phyloP scores from a whole-genome alignment of 2,888 invertebrate genomes.

The Phyto melanocephala region DNA sequence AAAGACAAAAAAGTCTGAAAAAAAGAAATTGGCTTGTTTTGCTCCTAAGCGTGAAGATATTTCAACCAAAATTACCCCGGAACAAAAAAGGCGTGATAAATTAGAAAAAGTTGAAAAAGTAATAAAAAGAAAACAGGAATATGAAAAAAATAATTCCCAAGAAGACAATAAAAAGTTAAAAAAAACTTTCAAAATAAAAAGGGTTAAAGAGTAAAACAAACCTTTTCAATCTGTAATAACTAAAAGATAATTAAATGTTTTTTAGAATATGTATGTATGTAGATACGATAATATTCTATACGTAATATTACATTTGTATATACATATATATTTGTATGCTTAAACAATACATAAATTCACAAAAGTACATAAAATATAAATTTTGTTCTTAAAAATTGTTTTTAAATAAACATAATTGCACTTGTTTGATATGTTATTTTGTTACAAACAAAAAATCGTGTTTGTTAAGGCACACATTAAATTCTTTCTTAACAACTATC shows the following conservation, averaged over 20 bases:
- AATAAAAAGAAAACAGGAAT: constrained; percentile 54
- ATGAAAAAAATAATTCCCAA: constrained; percentile 7
- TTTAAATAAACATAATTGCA: constrained; percentile 43
- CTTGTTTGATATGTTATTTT: constrained; percentile 56
- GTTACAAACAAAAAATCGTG: constrained; percentile 8
- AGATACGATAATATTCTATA: no score
- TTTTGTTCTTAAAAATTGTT: constrained; percentile 20
- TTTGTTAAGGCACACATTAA: constrained; percentile 52
- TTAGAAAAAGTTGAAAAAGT: constrained; percentile 65
- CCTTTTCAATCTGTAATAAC: no score
- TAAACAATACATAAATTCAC: neutral
- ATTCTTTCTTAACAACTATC: no score
- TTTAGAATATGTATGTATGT: no score
- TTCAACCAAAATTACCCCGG: constrained; percentile 79
- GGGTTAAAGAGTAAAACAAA: no score
- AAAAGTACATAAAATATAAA: constrained; percentile 25
- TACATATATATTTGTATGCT: constrained; percentile 8
- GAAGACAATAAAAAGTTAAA: constrained; percentile 56
- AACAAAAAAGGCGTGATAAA: constrained; percentile 72
- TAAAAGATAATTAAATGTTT: no score
- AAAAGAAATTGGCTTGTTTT: constrained; percentile 79
- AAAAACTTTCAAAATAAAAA: constrained; percentile 53
- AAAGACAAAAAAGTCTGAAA: constrained; percentile 82
- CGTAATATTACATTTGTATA: neutral
- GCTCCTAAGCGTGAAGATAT: constrained; percentile 85